Evolutionary conservation across 2,888 invertebrate species (phyloP).

Genomic region (Ophioninae sp.): DNA sequence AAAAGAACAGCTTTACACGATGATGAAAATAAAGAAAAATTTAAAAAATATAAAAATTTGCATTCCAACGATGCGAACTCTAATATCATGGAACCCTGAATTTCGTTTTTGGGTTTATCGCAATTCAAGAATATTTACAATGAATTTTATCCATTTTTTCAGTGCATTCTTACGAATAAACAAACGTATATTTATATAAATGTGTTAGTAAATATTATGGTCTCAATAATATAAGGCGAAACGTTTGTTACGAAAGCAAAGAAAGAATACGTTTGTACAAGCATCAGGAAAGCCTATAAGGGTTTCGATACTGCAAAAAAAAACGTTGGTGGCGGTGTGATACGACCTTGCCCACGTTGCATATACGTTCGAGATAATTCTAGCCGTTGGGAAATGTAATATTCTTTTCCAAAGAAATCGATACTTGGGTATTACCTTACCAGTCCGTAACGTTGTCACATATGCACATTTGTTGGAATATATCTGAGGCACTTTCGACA

Average conservation of each 20-base stretch:
- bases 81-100: neutral
- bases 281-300: neutral
- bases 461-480: constrained; percentile 40
- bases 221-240: neutral
- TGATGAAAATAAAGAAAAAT: too few species aligned
- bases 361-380: constrained; percentile 46
- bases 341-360: constrained; percentile 50
- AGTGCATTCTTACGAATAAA: too few species aligned
- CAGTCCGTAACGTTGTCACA: constrained; percentile 53
- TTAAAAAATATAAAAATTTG: too few species aligned
- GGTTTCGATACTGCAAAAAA: neutral
- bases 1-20: too few species aligned
- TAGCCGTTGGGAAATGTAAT: constrained; percentile 67
- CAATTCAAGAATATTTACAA: neutral
- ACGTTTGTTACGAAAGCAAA: neutral
- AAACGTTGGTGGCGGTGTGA: constrained; percentile 38
- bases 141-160: neutral
- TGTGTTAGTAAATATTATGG: neutral
- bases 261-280: neutral
- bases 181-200: too few species aligned
- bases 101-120: neutral
- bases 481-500: constrained; percentile 42
- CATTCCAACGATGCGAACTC: too few species aligned
- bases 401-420: constrained; percentile 67
- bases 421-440: constrained; percentile 70